Base-by-base conservation (phyloP, 2,113 vertebrate species). In the Eurypyga helias region DNA sequence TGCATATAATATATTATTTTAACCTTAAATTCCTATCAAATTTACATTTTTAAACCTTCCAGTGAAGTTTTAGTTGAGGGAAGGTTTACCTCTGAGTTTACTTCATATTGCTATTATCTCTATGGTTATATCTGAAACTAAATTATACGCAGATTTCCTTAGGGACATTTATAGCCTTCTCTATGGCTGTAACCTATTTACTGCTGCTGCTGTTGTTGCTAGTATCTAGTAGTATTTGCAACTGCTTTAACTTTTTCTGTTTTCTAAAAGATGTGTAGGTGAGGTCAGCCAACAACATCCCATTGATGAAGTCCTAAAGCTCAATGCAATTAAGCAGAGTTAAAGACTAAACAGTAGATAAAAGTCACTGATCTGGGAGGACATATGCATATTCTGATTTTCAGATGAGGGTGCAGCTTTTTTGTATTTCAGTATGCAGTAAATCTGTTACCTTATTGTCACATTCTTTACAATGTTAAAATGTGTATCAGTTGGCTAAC, bases 341-440 rank as follows among this genome's bases (percentile, higher is more conserved):
- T 89, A 57, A 96, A 97, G 65, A 88, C 62, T 70, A 97, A 95
- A 89, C 34, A 82, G 60, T 83, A 90, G 95, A 72, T 75, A 94
- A 96, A 96, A 97, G 57, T 71, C 75, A 72, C 46, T 73, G 61
- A 65, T 93, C 46, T 97, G 72, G 76, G 61, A 95, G 78, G 91
- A 86, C 75, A 72, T 45, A 62, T n/a, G 31, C 25, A 79, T 72
- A 85, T 86, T 45, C 77, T 66, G 49, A 89, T 92, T 95, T 96
- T 88, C 54, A 89, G 93, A 85, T 34, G 46, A 85, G 76, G 54
- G 19, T 51, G 29, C 81, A 85, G 69, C 36, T 89, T 93, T 90
- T 66, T 73, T 82, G 31, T 55, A 11, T 71, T 88, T 93, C 78
- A 64, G 14, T 3, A 2, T 33, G 55, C 51, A 77, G 51, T 6